These are phyloP conservation scores for Cerceris ruficornis DNA, from an alignment of 2,888 invertebrate species.

Conservation along the genomic window DNA sequence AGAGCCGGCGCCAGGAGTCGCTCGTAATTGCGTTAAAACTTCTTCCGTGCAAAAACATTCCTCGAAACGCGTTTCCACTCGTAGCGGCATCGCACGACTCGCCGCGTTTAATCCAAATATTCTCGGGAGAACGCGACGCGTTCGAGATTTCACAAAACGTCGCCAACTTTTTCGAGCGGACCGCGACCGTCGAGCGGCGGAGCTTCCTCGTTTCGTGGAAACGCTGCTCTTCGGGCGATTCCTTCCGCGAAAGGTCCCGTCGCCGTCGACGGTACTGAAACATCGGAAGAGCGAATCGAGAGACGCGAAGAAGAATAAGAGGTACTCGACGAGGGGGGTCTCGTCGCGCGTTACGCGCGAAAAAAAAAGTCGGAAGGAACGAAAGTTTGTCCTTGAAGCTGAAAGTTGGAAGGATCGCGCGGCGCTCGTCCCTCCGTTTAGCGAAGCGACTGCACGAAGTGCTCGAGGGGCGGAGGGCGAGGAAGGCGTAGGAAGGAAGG, in stretches of 20 bases:
- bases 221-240: neutral
- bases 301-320: neutral
- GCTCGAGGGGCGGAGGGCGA: neutral
- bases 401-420: slow-evolving; percentile 30
- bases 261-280: too few relatives aligned
- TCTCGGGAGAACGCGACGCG: neutral
- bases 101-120: slow-evolving; percentile 23
- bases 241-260: neutral
- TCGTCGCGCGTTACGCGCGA: slow-evolving; percentile 13
- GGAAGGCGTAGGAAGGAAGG: neutral
- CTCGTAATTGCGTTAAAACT: slow-evolving; percentile 80
- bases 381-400: slow-evolving; percentile 37
- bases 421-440: slow-evolving; percentile 3
- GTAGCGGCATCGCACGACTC: slow-evolving; percentile 23
- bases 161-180: neutral
- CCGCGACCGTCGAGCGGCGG: neutral
- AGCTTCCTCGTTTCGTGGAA: neutral
- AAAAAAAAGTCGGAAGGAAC: neutral
- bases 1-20: slow-evolving; percentile 75
- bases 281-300: neutral
- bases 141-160: neutral
- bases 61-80: slow-evolving; percentile 70
- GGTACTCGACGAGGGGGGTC: neutral
- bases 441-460: neutral
- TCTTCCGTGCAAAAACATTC: slow-evolving; percentile 77